phyloP scores from a whole-genome alignment of 2,113 vertebrate genomes.

The Crotalus helleri region DNA sequence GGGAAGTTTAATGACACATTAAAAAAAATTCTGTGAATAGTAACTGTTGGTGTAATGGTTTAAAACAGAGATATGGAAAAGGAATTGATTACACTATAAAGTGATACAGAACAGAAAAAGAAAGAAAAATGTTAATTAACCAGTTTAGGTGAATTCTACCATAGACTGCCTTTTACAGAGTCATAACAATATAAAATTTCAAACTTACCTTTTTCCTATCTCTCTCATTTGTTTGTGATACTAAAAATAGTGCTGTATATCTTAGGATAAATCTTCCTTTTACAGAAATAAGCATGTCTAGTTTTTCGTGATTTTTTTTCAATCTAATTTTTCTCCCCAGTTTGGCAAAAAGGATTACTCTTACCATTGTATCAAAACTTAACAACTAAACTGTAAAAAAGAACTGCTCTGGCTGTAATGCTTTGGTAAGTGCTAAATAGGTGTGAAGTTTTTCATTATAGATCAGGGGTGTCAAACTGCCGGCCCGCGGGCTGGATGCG shows the following conservation, averaged over 20 bases:
- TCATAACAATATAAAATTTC: not conserved
- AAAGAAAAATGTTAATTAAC: not conserved
- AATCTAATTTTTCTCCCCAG: not conserved
- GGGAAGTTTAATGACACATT: not conserved
- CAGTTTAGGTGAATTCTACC: not conserved
- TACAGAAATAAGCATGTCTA: not conserved
- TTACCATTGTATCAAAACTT: not conserved
- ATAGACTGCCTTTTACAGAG: not conserved
- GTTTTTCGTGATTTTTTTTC: not conserved
- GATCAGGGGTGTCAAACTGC: too few relatives aligned
- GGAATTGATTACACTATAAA: not conserved
- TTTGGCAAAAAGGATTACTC: not conserved
- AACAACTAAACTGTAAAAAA: not conserved
- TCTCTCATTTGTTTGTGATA: not conserved
- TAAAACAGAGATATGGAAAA: not conserved
- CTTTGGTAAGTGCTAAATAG: not conserved
- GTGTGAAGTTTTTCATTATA: not conserved
- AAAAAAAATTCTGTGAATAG: not conserved
- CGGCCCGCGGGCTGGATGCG: too few relatives aligned
- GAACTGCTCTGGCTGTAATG: not conserved
- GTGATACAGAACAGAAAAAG: not conserved
- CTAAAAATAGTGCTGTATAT: not conserved
- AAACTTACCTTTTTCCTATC: not conserved
- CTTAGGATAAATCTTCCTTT: not conserved
- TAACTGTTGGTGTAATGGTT: not conserved